Evolutionary conservation across 1,140 invertebrate species (phyloP), one percentile per base, ranked within the genome.

Genomic region (Bombus sibiricus): DNA sequence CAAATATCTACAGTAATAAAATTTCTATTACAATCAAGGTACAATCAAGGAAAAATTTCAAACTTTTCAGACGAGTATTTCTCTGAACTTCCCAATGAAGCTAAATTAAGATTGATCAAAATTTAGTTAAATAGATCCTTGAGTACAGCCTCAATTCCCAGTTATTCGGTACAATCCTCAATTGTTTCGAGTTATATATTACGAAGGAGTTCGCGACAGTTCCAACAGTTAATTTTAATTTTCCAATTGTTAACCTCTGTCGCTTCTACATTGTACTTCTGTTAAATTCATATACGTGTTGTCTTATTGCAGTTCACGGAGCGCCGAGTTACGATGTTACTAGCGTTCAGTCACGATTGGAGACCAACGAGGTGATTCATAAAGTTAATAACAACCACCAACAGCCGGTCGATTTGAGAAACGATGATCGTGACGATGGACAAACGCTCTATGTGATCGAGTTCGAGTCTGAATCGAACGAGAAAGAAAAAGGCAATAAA

Each of bases 401-500:
- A n/a, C 73, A 79, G 32, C 47, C 77, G 15, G 77, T 39, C 71
- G 78, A 82, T 71, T 76, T 80, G 66, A 86, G 64, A 18, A 78
- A 18, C 69, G 64, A 83, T 53, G 53, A 89, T 57, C 80, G 25
- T 9, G 69, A 85, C n/a, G 89, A 91, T 47, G 92, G 90, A 53
- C 92, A 93, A 74, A 88, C 92, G 34, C 88, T 93, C 85, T 93
- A 93, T 80, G 90, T 93, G 39, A 90, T 93, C 79, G 92, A 93
- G 75, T 93, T 93, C 81, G 90, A 93, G 41, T 91, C 93, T 47
- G 92, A 93, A 66, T 93, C 92, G 28, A 90, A 92, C 59, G 93
- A 93, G 41, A 93, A 79, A 10, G 91, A 91, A 57, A 86, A 90
- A n/a, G 90, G 66, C 39, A 93, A 85, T 71, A 91, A 92, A 80